These are phyloP conservation scores for Pollenia griseotomentosa DNA, from an alignment of 2,888 invertebrate genomes.

Conservation along the genomic window DNA sequence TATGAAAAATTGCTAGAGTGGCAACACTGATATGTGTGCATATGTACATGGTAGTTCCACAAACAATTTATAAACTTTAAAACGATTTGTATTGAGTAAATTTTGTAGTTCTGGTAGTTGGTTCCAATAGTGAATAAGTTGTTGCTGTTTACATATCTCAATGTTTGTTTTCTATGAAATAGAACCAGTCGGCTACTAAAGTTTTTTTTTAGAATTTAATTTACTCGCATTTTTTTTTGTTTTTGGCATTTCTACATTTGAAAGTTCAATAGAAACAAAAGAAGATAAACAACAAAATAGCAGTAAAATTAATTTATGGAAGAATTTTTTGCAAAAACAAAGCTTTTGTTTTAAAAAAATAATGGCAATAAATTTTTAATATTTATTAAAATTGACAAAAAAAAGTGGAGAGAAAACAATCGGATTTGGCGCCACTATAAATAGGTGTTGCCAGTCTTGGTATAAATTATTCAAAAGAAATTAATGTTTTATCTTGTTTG, in stretches of 20 bases:
- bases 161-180: constrained; percentile 4
- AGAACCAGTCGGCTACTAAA: background rate
- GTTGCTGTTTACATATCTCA: too few species aligned
- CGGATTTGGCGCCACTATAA: constrained; percentile 49
- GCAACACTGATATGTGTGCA: too few species aligned
- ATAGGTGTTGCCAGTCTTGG: constrained; percentile 45
- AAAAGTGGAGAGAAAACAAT: background rate
- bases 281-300: constrained; percentile 19
- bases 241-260: constrained; percentile 25
- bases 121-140: too few species aligned
- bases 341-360: background rate
- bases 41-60: too few species aligned
- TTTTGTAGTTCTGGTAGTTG: too few species aligned
- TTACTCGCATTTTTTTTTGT: background rate
- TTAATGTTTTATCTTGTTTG: background rate
- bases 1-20: too few species aligned
- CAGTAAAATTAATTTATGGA: constrained; percentile 24
- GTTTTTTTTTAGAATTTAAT: background rate
- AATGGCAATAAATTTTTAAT: constrained; percentile 19
- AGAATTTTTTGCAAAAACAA: constrained; percentile 26
- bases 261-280: background rate
- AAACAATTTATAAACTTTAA: too few species aligned
- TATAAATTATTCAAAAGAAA: constrained; percentile 28
- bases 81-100: too few species aligned
- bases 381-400: background rate